Base-by-base conservation (phyloP, 1,140 invertebrate species). In the Drosophila saltans region DNA sequence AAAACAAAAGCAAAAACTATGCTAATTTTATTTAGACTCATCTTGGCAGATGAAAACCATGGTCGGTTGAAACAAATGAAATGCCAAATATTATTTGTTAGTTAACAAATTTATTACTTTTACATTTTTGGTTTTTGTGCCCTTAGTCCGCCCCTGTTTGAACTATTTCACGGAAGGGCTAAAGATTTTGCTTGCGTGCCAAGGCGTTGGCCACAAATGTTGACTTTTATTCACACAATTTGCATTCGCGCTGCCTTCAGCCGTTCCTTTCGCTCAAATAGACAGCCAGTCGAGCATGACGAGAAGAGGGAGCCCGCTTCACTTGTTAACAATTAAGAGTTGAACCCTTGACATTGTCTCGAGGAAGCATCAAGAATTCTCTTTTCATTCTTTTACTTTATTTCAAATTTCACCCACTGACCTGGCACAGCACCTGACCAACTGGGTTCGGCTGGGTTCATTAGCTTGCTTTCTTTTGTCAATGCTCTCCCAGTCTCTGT, bases 181-280 rank as follows among this genome's bases (percentile, higher is more conserved):
- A 9, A 21, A 55, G 56, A 60, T 66, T 52, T 71, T 56, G 80
- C 66, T 86, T 76, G 83, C 83, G 82, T 85, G 82, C 56, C 70
- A 59, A 39, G 75, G 70, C 64, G 43, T 70, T 66, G 80, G 75
- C 82, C 80, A 89, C 84, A 89, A 89, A 82, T 83, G 84, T 89
- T 89, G 80, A 75, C 84, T 89, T 80, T 89, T 89, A 88, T 90
- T 89, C 83, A 88, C 83, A 88, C 85, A 88, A 89, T 88, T 86
- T 86, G 75, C 84, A 74, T 80, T 69, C 66, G 40, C 21, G 21
- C 24, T 40, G 41, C 61, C 57, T 26, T 26, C 24, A 56, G 52
- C 63, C 62, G 60, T 26, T 77, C 40, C 45, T 61, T 55, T 36
- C 48, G 45, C 21, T 10, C 9, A 40, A 36, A 59, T 39, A 40